Percentiles rank a stretch among this genome's conserved stretches.
phyloP scores from a whole-genome alignment of 2,888 invertebrate species.

The Nomada lathburiana region DNA sequence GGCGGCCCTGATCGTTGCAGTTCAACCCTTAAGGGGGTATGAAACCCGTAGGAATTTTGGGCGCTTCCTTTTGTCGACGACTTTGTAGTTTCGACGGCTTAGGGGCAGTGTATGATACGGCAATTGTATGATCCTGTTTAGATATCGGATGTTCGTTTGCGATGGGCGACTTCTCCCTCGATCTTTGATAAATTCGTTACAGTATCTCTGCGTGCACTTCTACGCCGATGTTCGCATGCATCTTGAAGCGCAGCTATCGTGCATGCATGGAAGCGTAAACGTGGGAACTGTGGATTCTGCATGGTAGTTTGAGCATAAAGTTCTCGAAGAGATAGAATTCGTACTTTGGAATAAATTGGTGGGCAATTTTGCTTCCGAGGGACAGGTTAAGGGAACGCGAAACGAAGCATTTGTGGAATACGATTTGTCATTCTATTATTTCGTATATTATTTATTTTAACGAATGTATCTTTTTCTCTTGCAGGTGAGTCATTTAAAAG shows the following conservation, averaged over 20 bases:
- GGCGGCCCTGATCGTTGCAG: neutral
- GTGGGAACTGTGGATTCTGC: slow-evolving; percentile 59
- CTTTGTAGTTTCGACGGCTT: neutral
- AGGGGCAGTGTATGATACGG: no score
- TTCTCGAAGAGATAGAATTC: slow-evolving; percentile 32
- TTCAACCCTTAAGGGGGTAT: slow-evolving; percentile 35
- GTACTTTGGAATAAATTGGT: slow-evolving; percentile 17
- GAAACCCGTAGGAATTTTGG: neutral
- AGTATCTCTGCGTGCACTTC: slow-evolving; percentile 51
- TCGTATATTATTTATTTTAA: slow-evolving; percentile 2
- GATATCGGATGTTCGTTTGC: neutral
- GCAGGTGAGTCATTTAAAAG: slow-evolving; percentile 67
- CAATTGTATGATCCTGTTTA: neutral
- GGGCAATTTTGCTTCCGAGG: slow-evolving; percentile 20
- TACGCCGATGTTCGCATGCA: slow-evolving; percentile 52
- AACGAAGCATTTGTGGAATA: neutral
- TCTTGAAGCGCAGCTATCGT: slow-evolving; percentile 58
- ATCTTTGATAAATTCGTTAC: slow-evolving; percentile 60
- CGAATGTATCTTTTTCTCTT: slow-evolving; percentile 50
- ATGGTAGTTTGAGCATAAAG: slow-evolving; percentile 42
- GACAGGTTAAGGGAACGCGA: neutral
- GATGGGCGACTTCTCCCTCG: slow-evolving; percentile 34
- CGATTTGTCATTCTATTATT: neutral
- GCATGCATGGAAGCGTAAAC: slow-evolving; percentile 63
- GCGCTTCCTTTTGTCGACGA: no score